Evolutionary conservation across 2,888 invertebrate genomes (phyloP).

Genomic region (Noctua janthe): DNA sequence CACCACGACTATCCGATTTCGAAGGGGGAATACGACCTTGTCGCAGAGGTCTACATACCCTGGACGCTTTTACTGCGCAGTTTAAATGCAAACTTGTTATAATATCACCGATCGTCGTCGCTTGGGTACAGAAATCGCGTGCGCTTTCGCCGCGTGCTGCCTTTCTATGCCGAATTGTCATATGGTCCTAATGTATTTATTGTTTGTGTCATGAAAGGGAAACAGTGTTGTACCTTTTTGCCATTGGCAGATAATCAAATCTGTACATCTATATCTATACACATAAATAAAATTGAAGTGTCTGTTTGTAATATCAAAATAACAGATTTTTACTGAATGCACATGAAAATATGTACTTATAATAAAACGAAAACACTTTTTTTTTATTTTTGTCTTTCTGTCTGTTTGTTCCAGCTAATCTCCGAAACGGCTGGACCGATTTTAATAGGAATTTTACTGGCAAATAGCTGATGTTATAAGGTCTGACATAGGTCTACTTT

Average conservation of each 20-base stretch:
- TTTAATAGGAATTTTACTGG: too few species aligned
- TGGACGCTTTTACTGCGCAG: slow-evolving; percentile 65
- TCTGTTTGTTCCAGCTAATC: too few species aligned
- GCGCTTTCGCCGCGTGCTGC: slow-evolving; percentile 73
- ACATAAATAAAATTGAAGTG: too few species aligned
- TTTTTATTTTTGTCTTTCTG: too few species aligned
- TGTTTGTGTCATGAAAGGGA: slow-evolving; percentile 58
- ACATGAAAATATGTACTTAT: too few species aligned
- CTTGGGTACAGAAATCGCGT: slow-evolving; percentile 67
- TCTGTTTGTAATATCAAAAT: too few species aligned
- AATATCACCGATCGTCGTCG: slow-evolving; percentile 66
- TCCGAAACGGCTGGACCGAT: too few species aligned
- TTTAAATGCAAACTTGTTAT: slow-evolving; percentile 67
- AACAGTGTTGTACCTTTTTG: slow-evolving; percentile 57
- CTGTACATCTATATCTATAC: background rate
- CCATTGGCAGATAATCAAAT: slow-evolving; percentile 62
- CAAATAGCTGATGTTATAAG: too few species aligned
- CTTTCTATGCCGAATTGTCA: slow-evolving; percentile 72
- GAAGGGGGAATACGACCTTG: slow-evolving; percentile 64
- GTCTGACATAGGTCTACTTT: too few species aligned
- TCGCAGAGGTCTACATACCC: slow-evolving; percentile 66
- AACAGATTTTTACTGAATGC: too few species aligned
- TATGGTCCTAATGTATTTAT: slow-evolving; percentile 64
- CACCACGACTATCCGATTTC: slow-evolving; percentile 44
- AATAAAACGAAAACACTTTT: too few species aligned